Conservation (phyloP, 2,888 invertebrate species). For the Harpalus rubripes region DNA sequence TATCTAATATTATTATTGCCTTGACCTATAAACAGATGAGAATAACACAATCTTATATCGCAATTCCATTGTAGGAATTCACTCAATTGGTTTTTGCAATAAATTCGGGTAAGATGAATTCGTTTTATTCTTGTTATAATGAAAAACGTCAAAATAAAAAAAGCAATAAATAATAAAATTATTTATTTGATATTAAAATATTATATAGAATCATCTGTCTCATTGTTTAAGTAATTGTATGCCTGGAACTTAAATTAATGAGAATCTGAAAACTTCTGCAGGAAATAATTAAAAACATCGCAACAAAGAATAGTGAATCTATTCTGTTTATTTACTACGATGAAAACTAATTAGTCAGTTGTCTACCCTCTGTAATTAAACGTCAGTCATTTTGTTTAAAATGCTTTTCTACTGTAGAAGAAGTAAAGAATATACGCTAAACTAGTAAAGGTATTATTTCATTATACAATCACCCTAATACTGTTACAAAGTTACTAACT, state of each 20-base stretch:
- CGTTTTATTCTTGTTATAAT: no score
- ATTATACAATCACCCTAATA: no score
- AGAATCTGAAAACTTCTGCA: background rate
- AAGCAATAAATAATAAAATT: no score
- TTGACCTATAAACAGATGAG: slow-evolving; percentile 6
- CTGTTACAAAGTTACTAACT: no score
- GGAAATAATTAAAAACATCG: slow-evolving; percentile 20
- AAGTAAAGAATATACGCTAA: background rate
- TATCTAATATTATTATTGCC: slow-evolving; percentile 15
- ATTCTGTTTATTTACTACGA: slow-evolving; percentile 25
- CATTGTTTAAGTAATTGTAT: background rate
- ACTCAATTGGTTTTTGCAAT: slow-evolving; percentile 8
- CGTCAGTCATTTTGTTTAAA: slow-evolving; percentile 52
- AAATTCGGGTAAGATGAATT: background rate
- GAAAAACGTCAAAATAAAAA: no score
- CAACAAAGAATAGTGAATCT: slow-evolving; percentile 22
- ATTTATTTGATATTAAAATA: no score
- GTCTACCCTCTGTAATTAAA: slow-evolving; percentile 53
- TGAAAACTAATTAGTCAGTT: slow-evolving; percentile 58
- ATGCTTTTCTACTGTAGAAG: background rate
- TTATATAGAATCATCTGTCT: no score
- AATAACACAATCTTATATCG: slow-evolving; percentile 2
- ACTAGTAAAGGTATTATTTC: background rate
- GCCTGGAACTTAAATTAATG: background rate
- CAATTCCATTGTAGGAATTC: background rate